Percentiles rank a stretch among this genome's conserved stretches.
Conservation (phyloP, 2,888 invertebrate genomes). For the Eulithis testata region DNA sequence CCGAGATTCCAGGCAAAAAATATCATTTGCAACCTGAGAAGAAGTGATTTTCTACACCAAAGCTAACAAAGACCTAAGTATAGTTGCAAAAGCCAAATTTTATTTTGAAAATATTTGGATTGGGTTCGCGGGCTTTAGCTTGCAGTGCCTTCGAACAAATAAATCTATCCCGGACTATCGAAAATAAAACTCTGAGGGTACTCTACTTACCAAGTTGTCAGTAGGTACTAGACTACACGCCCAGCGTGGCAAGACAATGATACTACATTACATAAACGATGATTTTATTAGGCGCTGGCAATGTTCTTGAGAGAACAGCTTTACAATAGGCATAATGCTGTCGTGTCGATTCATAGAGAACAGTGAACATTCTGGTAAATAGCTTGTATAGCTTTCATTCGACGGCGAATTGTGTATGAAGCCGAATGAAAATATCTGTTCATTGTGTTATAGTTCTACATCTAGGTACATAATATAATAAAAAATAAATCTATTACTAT, state of each 20-base stretch:
- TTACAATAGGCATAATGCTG: slow-evolving; percentile 10
- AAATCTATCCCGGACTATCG: too few species aligned
- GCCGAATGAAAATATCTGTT: neutral
- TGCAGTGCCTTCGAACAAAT: too few species aligned
- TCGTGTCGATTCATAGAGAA: neutral
- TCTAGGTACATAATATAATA: too few species aligned
- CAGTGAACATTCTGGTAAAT: neutral
- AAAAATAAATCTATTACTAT: too few species aligned
- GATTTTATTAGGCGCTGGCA: slow-evolving; percentile 26
- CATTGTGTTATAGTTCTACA: neutral
- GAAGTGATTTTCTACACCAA: too few species aligned
- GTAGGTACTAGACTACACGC: slow-evolving; percentile 5
- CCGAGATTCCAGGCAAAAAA: too few species aligned
- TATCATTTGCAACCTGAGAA: too few species aligned
- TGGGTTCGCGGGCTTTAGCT: too few species aligned
- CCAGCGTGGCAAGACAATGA: slow-evolving; percentile 18
- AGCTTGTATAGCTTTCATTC: neutral
- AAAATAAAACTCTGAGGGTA: too few species aligned
- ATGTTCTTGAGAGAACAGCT: slow-evolving; percentile 13
- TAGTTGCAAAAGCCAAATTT: too few species aligned
- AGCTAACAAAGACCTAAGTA: too few species aligned
- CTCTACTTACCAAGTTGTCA: neutral
- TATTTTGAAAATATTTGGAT: too few species aligned
- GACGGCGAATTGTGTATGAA: neutral
- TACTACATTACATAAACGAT: slow-evolving; percentile 24